Conservation (phyloP, 30 jellyfish, hydroid and myxozoan genomes). For the Aurelia sp. region DNA sequence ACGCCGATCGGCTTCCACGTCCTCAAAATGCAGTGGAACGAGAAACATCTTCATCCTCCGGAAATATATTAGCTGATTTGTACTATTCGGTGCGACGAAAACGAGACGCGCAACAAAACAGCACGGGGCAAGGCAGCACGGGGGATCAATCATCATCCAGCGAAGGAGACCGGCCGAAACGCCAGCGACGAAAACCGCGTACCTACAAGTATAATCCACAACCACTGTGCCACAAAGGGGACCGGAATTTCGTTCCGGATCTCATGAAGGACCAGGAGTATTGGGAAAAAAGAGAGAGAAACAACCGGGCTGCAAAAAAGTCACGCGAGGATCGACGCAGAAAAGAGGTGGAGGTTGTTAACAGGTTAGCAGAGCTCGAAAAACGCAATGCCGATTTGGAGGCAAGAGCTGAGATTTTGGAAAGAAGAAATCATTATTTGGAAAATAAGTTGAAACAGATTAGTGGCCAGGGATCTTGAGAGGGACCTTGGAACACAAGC, state of each 20-base stretch:
- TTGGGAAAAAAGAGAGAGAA: slow-evolving; percentile 92
- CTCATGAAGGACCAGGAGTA: slow-evolving; percentile 74
- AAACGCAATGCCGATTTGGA: slow-evolving; percentile 51
- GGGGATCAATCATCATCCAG: slow-evolving; percentile 9
- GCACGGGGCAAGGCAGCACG: slow-evolving; percentile 19
- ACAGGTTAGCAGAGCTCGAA: slow-evolving; percentile 60
- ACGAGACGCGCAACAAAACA: slow-evolving; percentile 13
- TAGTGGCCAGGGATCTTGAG: too few species aligned
- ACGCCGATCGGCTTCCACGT: slow-evolving; percentile 3
- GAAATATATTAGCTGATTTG: slow-evolving; percentile 30
- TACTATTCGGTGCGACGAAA: slow-evolving; percentile 15
- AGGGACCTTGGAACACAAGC: too few species aligned
- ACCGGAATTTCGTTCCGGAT: slow-evolving; percentile 83
- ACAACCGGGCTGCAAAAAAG: slow-evolving; percentile 89
- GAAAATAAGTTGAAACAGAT: slow-evolving; percentile 12
- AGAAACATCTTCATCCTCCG: slow-evolving; percentile 8
- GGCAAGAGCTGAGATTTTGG: slow-evolving; percentile 52
- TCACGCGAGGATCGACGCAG: slow-evolving; percentile 94
- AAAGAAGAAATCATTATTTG: slow-evolving; percentile 34
- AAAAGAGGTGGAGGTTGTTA: slow-evolving; percentile 84
- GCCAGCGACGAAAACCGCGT: slow-evolving; percentile 73
- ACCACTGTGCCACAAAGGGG: slow-evolving; percentile 83
- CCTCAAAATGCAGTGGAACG: neutral
- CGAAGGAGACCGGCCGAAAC: slow-evolving; percentile 1
- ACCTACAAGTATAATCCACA: slow-evolving; percentile 89